phyloP scores from a whole-genome alignment of 2,888 invertebrate genomes.

The Luperina testacea region DNA sequence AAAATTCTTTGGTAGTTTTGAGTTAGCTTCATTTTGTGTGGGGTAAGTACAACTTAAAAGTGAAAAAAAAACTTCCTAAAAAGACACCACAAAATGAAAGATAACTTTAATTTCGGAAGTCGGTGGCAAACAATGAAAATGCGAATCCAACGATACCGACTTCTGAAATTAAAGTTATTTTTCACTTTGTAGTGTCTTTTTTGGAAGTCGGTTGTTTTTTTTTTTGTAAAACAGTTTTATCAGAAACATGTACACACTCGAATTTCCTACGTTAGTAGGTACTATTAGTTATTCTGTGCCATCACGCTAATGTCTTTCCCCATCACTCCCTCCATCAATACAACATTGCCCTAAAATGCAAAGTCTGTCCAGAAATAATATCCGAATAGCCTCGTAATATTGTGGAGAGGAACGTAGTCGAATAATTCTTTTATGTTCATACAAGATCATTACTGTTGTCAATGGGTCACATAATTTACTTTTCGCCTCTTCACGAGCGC shows the following conservation, averaged over 20 bases:
- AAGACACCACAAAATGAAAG: no score
- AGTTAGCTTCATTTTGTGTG: no score
- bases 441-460: slow-evolving; percentile 73
- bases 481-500: slow-evolving; percentile 65
- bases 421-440: slow-evolving; percentile 63
- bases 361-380: slow-evolving; percentile 24
- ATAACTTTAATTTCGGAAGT: no score
- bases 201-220: no score
- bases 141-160: no score
- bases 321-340: slow-evolving; percentile 6
- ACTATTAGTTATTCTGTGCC: no score
- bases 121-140: no score
- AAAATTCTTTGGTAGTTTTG: no score
- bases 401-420: slow-evolving; percentile 32
- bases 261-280: background rate
- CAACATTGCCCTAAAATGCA: slow-evolving; percentile 4
- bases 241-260: background rate
- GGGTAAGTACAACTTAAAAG: no score
- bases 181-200: no score
- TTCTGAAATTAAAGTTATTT: no score
- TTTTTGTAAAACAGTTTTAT: background rate
- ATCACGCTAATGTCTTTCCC: background rate
- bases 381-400: slow-evolving; percentile 13
- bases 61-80: no score
- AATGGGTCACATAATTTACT: slow-evolving; percentile 72